phyloP scores from a whole-genome alignment of 2,797 vertebrate genomes.

The Gila robusta region DNA sequence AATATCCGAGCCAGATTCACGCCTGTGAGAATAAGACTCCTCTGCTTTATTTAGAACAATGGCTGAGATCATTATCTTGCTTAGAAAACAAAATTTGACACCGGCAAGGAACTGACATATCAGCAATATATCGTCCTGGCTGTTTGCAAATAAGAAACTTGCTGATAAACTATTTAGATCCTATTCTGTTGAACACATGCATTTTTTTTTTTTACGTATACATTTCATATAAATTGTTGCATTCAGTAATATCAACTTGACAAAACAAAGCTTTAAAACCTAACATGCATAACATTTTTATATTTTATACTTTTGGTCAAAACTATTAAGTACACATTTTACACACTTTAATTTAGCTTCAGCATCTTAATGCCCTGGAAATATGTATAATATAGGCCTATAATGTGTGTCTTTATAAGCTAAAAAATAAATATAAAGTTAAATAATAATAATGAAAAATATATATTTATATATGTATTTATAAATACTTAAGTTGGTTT shows the following conservation, averaged over 20 bases:
- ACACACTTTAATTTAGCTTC: too few relatives aligned
- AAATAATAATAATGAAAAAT: background rate
- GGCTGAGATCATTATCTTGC: slow-evolving; percentile 67
- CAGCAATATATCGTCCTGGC: slow-evolving; percentile 76
- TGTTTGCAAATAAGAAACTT: slow-evolving; percentile 79
- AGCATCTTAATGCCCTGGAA: background rate
- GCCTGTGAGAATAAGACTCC: slow-evolving; percentile 48
- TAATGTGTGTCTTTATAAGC: background rate
- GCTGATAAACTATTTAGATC: slow-evolving; percentile 81
- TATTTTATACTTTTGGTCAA: too few relatives aligned
- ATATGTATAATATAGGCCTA: background rate
- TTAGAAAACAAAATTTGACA: slow-evolving; percentile 67
- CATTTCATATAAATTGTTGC: background rate
- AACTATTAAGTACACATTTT: too few relatives aligned
- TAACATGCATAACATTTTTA: too few relatives aligned
- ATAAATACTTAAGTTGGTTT: background rate
- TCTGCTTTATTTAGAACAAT: slow-evolving; percentile 65
- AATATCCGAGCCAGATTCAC: slow-evolving; percentile 51
- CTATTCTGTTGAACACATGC: slow-evolving; percentile 76
- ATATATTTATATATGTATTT: too few relatives aligned
- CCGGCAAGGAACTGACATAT: slow-evolving; percentile 70
- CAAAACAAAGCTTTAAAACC: too few relatives aligned
- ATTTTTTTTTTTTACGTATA: slow-evolving; percentile 74
- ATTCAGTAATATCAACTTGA: too few relatives aligned
- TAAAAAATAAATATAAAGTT: background rate